Base-by-base conservation (phyloP, 2,888 invertebrate genomes). In the Sminthurinus aureus region DNA sequence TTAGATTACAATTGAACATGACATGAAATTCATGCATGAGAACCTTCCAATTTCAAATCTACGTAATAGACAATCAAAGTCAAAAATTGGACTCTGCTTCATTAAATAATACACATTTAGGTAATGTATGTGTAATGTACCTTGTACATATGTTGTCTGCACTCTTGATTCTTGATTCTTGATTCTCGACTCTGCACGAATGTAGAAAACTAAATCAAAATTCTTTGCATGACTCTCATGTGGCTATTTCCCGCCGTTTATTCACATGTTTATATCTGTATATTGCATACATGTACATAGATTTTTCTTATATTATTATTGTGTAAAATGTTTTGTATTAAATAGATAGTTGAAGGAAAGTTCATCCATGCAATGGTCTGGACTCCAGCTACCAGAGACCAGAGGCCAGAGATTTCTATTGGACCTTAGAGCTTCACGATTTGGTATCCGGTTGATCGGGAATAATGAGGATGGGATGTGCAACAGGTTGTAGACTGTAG, bases 41-140 rank as follows among this genome's bases (percentile, higher is more conserved):
- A 69, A 69, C 69, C 69, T 69, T 18, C n/a, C 20, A 69, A 69
- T 11, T n/a, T 8, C 18, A 66, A 66, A 66, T 66, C 66, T 4
- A n/a, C 3, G 18, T 20, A 66, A 20, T 38, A 38, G 38, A 38
- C 38, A 38, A 38, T 38, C 38, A 38, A 6, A 38, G 38, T 38
- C 38, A 38, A 38, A 38, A 38, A 38, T 38, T 38, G 38, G 38
- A 38, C 38, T 38, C 38, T 38, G 38, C 38, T 38, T 38, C 38
- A 38, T 38, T 38, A 38, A 38, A 38, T 38, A 38, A 38, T 38
- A 38, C 20, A 26, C 24, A 74, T 24, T 26, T 26, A 26, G 20
- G 20, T 73, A 26, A 73, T 13, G 20, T 73, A 73, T 73, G 73
- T 73, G 73, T n/a, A 66, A 66, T 66, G 66, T n/a, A 1, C 18